Conservation (phyloP, 1,140 invertebrate species). For the Helicorthomorpha holstii region DNA sequence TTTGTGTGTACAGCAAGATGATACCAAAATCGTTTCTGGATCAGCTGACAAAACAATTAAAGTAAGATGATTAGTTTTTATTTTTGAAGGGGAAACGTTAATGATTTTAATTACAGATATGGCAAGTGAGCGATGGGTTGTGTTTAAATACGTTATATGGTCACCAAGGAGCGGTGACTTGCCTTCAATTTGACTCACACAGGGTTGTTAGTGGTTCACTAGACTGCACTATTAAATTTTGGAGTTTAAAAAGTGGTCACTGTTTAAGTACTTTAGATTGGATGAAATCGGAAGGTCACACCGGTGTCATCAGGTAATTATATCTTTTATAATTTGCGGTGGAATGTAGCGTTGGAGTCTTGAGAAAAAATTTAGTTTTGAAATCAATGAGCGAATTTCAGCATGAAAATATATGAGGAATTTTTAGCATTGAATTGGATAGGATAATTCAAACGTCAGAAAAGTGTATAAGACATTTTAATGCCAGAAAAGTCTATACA, state of each 20-base stretch:
- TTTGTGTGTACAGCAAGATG: constrained; percentile 34
- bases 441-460: too few species aligned
- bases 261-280: constrained; percentile 37
- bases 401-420: too few species aligned
- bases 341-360: constrained; percentile 12
- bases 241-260: constrained; percentile 28
- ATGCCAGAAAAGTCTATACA: too few species aligned
- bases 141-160: constrained; percentile 28
- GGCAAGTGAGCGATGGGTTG: constrained; percentile 24
- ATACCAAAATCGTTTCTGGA: constrained; percentile 34
- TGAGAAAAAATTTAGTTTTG: neutral
- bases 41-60: constrained; percentile 37
- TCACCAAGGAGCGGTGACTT: constrained; percentile 33
- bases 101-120: constrained; percentile 20
- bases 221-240: constrained; percentile 34
- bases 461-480: too few species aligned
- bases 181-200: constrained; percentile 30
- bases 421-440: too few species aligned
- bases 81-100: neutral
- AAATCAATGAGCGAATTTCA: too few species aligned
- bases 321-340: neutral
- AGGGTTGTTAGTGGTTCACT: constrained; percentile 32
- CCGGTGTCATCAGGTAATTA: constrained; percentile 26
- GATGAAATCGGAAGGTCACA: constrained; percentile 37
- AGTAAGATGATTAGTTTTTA: constrained; percentile 17